Conservation (phyloP, 1,140 invertebrate genomes). For the Hyles vespertilio region DNA sequence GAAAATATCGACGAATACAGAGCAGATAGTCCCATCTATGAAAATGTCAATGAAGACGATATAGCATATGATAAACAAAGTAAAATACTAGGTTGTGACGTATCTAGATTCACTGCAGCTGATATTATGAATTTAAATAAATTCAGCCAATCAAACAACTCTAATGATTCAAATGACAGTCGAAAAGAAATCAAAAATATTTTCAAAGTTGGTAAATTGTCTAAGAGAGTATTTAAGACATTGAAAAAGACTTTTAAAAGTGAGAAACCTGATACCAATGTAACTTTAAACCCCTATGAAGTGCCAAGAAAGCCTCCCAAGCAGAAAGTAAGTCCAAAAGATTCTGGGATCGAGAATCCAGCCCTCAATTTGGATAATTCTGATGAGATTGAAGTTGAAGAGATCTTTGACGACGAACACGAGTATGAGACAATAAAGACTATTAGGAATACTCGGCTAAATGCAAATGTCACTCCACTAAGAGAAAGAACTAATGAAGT, state of each 20-base stretch:
- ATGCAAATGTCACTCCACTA: constrained; percentile 64
- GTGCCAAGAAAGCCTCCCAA: constrained; percentile 59
- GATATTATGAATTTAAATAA: constrained; percentile 69
- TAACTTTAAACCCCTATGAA: constrained; percentile 67
- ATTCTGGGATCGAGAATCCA: constrained; percentile 66
- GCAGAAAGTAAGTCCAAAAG: constrained; percentile 41
- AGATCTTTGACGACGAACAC: constrained; percentile 54
- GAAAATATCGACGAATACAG: constrained; percentile 60
- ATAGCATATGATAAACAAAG: constrained; percentile 64
- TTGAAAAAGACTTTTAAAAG: constrained; percentile 70
- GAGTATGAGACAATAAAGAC: constrained; percentile 68
- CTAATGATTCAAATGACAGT: constrained; percentile 52
- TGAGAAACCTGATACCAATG: constrained; percentile 57
- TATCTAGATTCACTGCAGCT: constrained; percentile 60
- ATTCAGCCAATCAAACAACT: constrained; percentile 32
- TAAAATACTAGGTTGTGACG: constrained; percentile 68
- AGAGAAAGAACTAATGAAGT: constrained; percentile 53
- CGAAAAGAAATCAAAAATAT: constrained; percentile 57
- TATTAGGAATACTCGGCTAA: constrained; percentile 55
- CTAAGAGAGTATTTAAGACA: constrained; percentile 69
- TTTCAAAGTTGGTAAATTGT: constrained; percentile 61
- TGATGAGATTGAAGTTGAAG: constrained; percentile 71
- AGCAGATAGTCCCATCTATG: constrained; percentile 62
- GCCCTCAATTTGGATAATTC: constrained; percentile 66
- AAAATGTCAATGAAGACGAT: constrained; percentile 52